A percentile compares a stretch with the other conserved stretches of the same genome.
Evolutionary conservation across 1,140 invertebrate species (phyloP).

Genomic region (Ceratina australensis): DNA sequence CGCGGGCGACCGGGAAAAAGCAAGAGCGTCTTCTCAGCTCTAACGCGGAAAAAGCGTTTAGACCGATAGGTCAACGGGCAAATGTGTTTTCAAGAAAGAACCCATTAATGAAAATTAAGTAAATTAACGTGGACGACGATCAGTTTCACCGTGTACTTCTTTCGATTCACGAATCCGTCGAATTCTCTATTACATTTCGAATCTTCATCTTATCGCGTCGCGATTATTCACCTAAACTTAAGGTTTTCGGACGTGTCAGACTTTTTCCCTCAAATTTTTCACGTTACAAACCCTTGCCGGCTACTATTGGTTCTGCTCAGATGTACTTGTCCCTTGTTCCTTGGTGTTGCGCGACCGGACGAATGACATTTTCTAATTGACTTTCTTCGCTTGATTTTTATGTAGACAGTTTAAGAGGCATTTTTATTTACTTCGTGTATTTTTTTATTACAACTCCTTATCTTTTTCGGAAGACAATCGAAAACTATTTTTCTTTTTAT

Average conservation of each 20-base stretch:
- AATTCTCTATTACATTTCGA: neutral
- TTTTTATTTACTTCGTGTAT: neutral
- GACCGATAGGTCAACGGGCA: neutral
- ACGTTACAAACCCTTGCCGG: neutral
- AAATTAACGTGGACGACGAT: conserved; percentile 10
- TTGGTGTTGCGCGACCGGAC: neutral
- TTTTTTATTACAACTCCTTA: no score
- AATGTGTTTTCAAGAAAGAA: neutral
- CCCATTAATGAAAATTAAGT: no score
- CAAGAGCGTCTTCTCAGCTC: neutral
- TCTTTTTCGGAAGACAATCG: no score
- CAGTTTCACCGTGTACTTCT: neutral
- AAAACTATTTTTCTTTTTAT: neutral
- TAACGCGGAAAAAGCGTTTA: neutral
- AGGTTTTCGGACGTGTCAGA: conserved; percentile 6
- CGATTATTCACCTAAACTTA: neutral
- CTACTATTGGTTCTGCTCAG: conserved; percentile 11
- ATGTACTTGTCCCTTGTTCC: conserved; percentile 25
- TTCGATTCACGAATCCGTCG: neutral
- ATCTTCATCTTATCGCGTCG: neutral
- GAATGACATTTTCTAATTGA: neutral
- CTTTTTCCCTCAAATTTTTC: neutral
- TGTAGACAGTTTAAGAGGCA: neutral
- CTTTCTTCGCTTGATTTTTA: neutral
- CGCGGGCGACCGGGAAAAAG: neutral